Conservation (phyloP, 2,113 vertebrate species). For the Blennius ocellaris region DNA sequence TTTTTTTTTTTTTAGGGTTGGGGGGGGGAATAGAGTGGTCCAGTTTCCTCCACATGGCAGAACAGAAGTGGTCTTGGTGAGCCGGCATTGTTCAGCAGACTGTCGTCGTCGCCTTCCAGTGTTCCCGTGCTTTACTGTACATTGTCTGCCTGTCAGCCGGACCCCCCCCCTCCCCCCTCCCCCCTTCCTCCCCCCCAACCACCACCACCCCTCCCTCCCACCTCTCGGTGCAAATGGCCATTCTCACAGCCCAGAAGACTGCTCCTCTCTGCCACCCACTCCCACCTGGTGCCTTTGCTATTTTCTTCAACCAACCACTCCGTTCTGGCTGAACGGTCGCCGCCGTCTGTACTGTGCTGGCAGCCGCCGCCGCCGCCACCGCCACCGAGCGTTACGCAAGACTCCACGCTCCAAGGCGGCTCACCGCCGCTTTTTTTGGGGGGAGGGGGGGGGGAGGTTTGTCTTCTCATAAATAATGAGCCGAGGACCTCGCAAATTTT, state of each 20-base stretch:
- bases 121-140: constrained; percentile 81
- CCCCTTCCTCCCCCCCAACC: constrained; percentile 59
- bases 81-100: constrained; percentile 82
- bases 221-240: constrained; percentile 83
- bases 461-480: constrained; percentile 52
- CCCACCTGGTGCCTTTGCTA: constrained; percentile 88
- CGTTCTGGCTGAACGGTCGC: constrained; percentile 84
- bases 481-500: constrained; percentile 23
- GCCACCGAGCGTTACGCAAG: constrained; percentile 83
- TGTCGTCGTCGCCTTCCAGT: constrained; percentile 74
- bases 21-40: constrained; percentile 35
- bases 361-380: constrained; percentile 76
- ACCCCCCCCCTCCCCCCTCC: constrained; percentile 67
- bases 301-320: constrained; percentile 85
- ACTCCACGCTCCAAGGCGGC: constrained; percentile 47
- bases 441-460: too few relatives aligned
- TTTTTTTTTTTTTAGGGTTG: background rate
- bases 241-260: constrained; percentile 88
- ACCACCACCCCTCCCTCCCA: too few relatives aligned
- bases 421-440: background rate
- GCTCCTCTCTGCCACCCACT: constrained; percentile 87
- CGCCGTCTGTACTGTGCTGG: constrained; percentile 85
- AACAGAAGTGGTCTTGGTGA: constrained; percentile 80
- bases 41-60: constrained; percentile 80
- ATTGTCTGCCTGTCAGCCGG: constrained; percentile 75